Evolutionary conservation across 2,113 vertebrate genomes (phyloP).

Genomic region (Larimichthys polyactis): DNA sequence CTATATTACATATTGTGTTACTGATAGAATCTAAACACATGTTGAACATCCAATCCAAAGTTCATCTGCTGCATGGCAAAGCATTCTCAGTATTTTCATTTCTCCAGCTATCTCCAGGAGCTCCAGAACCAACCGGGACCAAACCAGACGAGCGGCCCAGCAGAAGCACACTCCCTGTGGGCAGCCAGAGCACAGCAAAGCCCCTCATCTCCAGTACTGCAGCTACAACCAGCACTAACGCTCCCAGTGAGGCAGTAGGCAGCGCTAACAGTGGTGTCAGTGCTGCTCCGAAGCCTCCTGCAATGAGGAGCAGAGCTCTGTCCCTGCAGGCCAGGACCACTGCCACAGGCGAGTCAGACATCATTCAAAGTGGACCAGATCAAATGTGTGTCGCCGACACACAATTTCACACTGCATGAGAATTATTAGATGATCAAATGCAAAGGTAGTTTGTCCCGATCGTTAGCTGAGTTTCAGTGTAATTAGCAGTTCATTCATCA

Average conservation of each 20-base stretch:
- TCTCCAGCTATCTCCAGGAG: not conserved
- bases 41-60: not conserved
- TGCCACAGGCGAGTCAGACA: conserved; percentile 46
- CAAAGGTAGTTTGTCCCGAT: not conserved
- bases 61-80: not conserved
- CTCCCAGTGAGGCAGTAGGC: not conserved
- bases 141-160: conserved; percentile 51
- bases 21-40: no score
- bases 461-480: not conserved
- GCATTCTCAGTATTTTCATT: not conserved
- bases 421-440: not conserved
- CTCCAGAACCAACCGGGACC: conserved; percentile 7
- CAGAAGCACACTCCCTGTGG: conserved; percentile 31
- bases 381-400: not conserved
- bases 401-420: not conserved
- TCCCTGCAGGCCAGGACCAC: conserved; percentile 65
- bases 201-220: not conserved
- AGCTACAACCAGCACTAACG: not conserved
- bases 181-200: conserved; percentile 35
- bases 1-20: not conserved
- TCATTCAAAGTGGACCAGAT: no score
- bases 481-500: not conserved
- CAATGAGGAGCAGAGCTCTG: conserved; percentile 57
- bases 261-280: not conserved
- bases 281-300: conserved; percentile 24